Conservation (phyloP, 2,113 vertebrate species). For the Microcebus murinus region DNA sequence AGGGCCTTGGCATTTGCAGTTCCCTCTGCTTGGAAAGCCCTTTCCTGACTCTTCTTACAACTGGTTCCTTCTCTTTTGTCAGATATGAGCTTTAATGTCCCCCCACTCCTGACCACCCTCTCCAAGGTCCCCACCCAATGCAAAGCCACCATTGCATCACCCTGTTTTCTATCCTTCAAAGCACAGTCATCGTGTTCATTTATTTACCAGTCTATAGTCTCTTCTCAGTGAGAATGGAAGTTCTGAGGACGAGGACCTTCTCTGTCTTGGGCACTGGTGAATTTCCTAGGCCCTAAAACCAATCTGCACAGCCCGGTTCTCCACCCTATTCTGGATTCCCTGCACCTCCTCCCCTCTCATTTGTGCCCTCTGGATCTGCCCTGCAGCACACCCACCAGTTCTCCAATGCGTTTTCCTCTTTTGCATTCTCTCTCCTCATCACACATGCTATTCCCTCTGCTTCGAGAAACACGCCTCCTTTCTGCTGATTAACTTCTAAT, state of each 20-base stretch:
- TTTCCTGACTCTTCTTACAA: not conserved
- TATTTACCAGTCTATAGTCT: not conserved
- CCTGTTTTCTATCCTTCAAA: not conserved
- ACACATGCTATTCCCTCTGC: not conserved
- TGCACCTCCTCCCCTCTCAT: not conserved
- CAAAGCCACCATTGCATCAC: not conserved
- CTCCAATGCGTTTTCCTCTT: not conserved
- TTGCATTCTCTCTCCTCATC: not conserved
- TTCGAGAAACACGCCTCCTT: not conserved
- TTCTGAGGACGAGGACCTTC: not conserved
- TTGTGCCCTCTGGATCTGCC: not conserved
- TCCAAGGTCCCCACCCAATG: not conserved
- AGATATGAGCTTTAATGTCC: not conserved
- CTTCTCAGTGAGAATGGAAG: not conserved
- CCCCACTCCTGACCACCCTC: not conserved
- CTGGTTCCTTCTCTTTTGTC: not conserved
- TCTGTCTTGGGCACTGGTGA: not conserved
- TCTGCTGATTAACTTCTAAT: slow-evolving; percentile 48
- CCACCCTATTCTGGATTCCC: not conserved
- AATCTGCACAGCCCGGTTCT: not conserved
- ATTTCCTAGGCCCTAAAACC: not conserved
- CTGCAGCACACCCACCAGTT: not conserved
- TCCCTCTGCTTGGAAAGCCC: not conserved
- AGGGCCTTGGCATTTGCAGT: not conserved
- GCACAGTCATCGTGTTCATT: not conserved